These are phyloP conservation scores for Amniataba percoides DNA, from an alignment of 2,797 vertebrate genomes.

Conservation along the genomic window DNA sequence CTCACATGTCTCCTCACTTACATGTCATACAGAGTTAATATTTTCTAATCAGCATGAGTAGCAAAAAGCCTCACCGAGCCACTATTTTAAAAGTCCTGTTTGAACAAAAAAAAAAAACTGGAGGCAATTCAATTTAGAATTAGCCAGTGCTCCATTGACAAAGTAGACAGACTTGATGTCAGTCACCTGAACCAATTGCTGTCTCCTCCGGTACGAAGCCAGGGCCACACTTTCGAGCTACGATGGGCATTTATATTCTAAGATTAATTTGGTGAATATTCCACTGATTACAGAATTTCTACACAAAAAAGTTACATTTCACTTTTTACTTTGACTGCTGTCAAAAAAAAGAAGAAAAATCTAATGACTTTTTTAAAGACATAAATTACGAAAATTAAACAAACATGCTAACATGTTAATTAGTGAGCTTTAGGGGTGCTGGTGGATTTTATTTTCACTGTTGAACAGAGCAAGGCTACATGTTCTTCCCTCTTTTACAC, in stretches of 20 bases:
- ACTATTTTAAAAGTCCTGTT: not conserved
- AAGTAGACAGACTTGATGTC: not conserved
- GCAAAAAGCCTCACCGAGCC: not conserved
- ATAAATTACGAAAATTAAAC: not conserved
- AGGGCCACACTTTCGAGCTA: no score
- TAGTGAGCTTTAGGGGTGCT: not conserved
- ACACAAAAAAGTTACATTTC: no score
- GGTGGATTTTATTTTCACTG: not conserved
- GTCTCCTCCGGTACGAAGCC: not conserved
- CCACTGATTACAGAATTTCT: not conserved
- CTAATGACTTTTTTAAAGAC: not conserved
- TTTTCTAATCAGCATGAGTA: constrained; percentile 19
- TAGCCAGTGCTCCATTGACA: not conserved
- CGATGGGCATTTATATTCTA: not conserved
- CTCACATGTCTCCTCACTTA: not conserved
- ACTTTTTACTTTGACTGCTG: no score
- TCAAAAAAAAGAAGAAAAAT: not conserved
- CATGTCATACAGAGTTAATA: constrained; percentile 13
- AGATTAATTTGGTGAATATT: not conserved
- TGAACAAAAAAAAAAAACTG: constrained; percentile 6
- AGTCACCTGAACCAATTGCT: constrained; percentile 8
- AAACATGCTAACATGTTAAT: not conserved
- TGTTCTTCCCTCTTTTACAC: not conserved
- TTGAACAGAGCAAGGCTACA: not conserved
- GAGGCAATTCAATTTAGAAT: not conserved